These are phyloP conservation scores for Gobius niger DNA, from an alignment of 2,113 vertebrate species.

Conservation along the genomic window DNA sequence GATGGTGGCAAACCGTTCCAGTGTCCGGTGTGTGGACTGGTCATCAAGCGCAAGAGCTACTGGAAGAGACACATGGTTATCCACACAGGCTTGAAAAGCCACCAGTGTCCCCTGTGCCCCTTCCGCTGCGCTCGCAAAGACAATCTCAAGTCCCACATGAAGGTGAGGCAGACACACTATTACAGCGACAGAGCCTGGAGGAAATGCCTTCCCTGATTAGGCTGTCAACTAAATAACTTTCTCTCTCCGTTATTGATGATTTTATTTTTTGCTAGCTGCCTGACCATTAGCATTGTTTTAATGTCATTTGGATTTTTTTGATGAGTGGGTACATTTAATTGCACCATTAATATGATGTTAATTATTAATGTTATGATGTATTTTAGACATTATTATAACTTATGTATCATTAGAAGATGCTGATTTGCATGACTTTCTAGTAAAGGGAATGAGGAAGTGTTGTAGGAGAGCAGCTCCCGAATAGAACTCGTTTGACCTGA, in stretches of 20 bases:
- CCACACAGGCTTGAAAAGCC: conserved; percentile 98
- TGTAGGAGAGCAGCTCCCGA: background rate
- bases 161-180: conserved; percentile 79
- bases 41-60: conserved; percentile 99
- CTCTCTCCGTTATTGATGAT: background rate
- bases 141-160: conserved; percentile 99
- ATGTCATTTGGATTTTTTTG: too few species aligned
- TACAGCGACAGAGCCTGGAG: background rate
- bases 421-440: background rate
- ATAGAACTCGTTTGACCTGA: too few species aligned
- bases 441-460: background rate
- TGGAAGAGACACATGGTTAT: conserved; percentile 99
- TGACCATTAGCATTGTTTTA: too few species aligned
- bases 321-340: too few species aligned
- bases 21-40: conserved; percentile 97
- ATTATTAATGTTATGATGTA: too few species aligned
- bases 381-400: too few species aligned
- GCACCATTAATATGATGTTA: too few species aligned
- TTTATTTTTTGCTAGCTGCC: too few species aligned
- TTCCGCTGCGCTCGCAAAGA: conserved; percentile 99
- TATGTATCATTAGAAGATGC: too few species aligned
- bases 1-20: conserved; percentile 98
- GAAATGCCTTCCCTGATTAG: conserved; percentile 4
- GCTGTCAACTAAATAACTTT: background rate
- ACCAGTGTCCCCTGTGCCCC: conserved; percentile 97